Evolutionary conservation across 2,888 invertebrate genomes (phyloP), one percentile per base, ranked within the genome.

Genomic region (Athalia cordata): DNA sequence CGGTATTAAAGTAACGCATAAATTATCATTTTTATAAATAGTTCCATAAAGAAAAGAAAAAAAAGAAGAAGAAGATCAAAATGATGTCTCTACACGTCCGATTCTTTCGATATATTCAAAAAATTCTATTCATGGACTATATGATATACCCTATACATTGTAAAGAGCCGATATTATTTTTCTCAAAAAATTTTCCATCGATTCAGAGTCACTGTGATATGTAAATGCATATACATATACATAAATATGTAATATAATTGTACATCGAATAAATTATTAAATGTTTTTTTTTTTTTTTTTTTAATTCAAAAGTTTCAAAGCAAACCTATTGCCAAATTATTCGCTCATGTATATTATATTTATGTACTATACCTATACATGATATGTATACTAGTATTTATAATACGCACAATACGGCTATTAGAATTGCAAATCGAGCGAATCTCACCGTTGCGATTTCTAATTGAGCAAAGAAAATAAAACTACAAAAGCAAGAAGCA

Each of bases 381-480:
- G 15, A 64, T 5, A 64, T 5, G 11, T 64, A 9, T 64, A 9
- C 4, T 64, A 49, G 49, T 72, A 77, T 50, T 43, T 72, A 52
- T 61, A 15, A 15, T 43, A 65, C 9, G 6, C 70, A 13, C 13
- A 47, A 13, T 7, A 8, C 57, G 29, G 29, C 29, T 2, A 77
- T 77, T 77, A 70, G 77, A 47, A 77, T 68, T 77, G 61, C 70
- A 77, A 77, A 77, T 45, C 15, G 11, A 49, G 52, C 50, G 50
- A 77, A 70, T 72, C 70, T 77, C 62, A 61, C 77, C 62, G 50
- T 70, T 72, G 59, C 77, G 77, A 77, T 77, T 77, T 77, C 72
- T 72, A 62, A 62, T 62, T 72, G 68, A 67, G 55, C 55, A n/a
- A 11, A 7, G 7, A 61, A 13, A 61, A 13, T 61, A 13, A 13